Percentiles rank a stretch among this genome's conserved stretches.
Evolutionary conservation across 2,113 vertebrate genomes (phyloP).

Genomic region (Ictalurus punctatus): DNA sequence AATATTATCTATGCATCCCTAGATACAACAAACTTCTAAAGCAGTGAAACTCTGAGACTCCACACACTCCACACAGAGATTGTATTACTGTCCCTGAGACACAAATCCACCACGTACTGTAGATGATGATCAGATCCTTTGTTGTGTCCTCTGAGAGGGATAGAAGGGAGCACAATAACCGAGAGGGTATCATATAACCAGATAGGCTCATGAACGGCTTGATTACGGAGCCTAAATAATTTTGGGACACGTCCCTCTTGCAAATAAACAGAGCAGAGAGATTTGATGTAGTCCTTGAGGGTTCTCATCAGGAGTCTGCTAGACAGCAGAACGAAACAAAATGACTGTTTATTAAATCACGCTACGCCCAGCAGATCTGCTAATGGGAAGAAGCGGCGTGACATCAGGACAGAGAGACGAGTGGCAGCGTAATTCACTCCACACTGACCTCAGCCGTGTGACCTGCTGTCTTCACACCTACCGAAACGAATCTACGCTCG

Average conservation of each 20-base stretch:
- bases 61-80: slow-evolving; percentile 1
- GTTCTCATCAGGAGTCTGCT: slow-evolving; percentile 59
- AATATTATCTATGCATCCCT: not conserved
- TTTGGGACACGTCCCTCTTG: slow-evolving; percentile 55
- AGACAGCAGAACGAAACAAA: slow-evolving; percentile 57
- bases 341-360: slow-evolving; percentile 65
- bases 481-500: slow-evolving; percentile 33
- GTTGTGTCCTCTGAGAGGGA: not conserved
- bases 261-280: slow-evolving; percentile 60
- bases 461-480: slow-evolving; percentile 24
- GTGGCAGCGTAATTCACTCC: slow-evolving; percentile 41
- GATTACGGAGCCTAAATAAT: slow-evolving; percentile 57
- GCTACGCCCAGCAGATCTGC: slow-evolving; percentile 51
- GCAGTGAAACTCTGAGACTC: not conserved
- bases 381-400: slow-evolving; percentile 52
- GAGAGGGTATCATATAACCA: slow-evolving; percentile 37
- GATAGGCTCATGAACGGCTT: slow-evolving; percentile 32
- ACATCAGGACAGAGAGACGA: slow-evolving; percentile 45
- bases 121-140: slow-evolving; percentile 44
- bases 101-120: slow-evolving; percentile 15
- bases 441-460: slow-evolving; percentile 41
- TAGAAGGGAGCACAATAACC: slow-evolving; percentile 29
- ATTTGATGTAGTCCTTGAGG: slow-evolving; percentile 62
- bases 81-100: slow-evolving; percentile 18
- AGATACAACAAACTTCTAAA: not conserved